Evolutionary conservation across 2,113 vertebrate species (phyloP), one percentile per base, ranked within the genome.

Genomic region (Balaeniceps rex): DNA sequence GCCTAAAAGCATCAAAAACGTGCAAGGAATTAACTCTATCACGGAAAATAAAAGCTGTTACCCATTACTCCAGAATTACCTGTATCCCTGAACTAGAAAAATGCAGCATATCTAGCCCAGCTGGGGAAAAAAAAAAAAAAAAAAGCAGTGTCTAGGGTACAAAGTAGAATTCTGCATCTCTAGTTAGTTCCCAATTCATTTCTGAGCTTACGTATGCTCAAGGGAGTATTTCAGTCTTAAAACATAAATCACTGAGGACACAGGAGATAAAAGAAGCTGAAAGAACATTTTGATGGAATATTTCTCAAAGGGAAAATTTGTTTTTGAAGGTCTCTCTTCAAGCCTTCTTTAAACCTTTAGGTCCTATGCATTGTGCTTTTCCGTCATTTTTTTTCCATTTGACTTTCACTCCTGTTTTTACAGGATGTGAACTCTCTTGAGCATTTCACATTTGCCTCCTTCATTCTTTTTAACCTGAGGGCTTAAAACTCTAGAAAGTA

Each of bases 231-330:
- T 97, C 80, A 89, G 58, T 83, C 51, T 92, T 69, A 95, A 95
- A 95, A 88, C 16, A 65, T 64, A 79, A 94, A 93, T 97, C 94
- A 92, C 70, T 78, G 90, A 97, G 96, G 79, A 96, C 52, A 77
- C 47, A 22, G 7, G 25, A 96, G 95, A 97, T 96, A 94, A 98
- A 97, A 98, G 97, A 97, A 96, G 49, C 12, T 93, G 74, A 95
- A 87, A 94, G 81, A 87, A 61, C 29, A 64, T 97, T 97, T 96
- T 95, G 95, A 92, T 91, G 92, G 93, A 90, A 54, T 85, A 94
- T 94, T 97, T 97, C 96, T 96, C 95, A 97, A 98, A 97, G 95
- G 77, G 49, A 92, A 96, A 97, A 93, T 81, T 91, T 95, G 90
- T n/a, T 95, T 98, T 97, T 97, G 91, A 98, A 97, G 86, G 60